Conservation (phyloP, 2,888 invertebrate genomes). For the Galeopsomyia nigrocyanea region DNA sequence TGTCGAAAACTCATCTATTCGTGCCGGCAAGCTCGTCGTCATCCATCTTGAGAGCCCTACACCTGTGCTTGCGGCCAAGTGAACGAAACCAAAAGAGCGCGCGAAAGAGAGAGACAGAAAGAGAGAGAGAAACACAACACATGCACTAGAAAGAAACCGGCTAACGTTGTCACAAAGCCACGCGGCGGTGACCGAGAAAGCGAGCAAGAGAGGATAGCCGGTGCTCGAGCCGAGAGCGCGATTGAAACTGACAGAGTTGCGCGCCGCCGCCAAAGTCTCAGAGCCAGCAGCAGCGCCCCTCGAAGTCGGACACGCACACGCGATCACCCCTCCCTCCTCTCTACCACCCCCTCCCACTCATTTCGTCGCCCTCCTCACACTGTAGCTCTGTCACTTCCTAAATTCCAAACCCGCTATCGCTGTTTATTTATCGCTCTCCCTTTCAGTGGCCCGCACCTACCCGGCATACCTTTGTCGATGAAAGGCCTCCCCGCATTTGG, state of each 20-base stretch:
- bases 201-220: background rate
- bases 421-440: constrained; percentile 4
- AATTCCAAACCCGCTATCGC: constrained; percentile 2
- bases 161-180: background rate
- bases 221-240: constrained; percentile 56
- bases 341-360: background rate
- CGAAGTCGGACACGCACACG: constrained; percentile 44
- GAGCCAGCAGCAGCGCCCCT: constrained; percentile 47
- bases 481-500: background rate
- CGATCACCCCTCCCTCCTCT: background rate
- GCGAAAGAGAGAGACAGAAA: background rate
- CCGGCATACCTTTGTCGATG: background rate
- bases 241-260: constrained; percentile 57
- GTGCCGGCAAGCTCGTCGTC: too few relatives aligned
- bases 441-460: background rate
- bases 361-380: constrained; percentile 8
- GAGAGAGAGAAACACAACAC: background rate
- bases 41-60: too few relatives aligned
- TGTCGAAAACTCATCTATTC: too few relatives aligned
- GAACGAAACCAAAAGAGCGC: too few relatives aligned
- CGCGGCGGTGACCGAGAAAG: constrained; percentile 19
- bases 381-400: constrained; percentile 1
- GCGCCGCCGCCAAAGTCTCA: constrained; percentile 41
- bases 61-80: too few relatives aligned
- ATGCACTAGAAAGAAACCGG: background rate